phyloP scores from a whole-genome alignment of 2,888 invertebrate species.

The Tenthredo notha region DNA sequence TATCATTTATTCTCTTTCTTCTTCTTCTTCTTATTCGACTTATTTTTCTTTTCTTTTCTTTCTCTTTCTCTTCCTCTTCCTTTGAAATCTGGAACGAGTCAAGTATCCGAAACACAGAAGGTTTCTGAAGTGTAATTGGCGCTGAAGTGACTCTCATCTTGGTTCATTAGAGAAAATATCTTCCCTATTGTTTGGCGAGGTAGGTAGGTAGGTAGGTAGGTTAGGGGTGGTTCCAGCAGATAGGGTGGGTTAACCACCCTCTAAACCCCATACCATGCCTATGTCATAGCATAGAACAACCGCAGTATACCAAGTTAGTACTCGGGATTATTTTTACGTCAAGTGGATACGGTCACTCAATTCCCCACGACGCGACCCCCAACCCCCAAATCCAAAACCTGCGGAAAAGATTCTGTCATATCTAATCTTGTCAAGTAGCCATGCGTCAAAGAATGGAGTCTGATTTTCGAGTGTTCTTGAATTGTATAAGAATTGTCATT shows the following conservation, averaged over 20 bases:
- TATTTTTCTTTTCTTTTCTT: not conserved
- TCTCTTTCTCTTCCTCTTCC: no score
- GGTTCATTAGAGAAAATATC: conserved; percentile 79
- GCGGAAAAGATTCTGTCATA: conserved; percentile 75
- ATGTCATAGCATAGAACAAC: not conserved
- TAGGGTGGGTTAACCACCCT: not conserved
- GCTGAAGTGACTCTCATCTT: conserved; percentile 77
- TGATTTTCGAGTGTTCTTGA: conserved; percentile 68
- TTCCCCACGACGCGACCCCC: no score
- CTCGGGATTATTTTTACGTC: conserved; percentile 78
- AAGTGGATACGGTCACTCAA: conserved; percentile 78
- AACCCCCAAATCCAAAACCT: conserved; percentile 68
- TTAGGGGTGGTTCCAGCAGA: no score
- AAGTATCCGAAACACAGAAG: conserved; percentile 74
- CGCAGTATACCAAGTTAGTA: no score
- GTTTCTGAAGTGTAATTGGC: conserved; percentile 77
- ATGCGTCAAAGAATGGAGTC: conserved; percentile 71
- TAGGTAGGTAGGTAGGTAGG: not conserved
- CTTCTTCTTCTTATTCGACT: no score
- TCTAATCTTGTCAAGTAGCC: conserved; percentile 76
- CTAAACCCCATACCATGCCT: not conserved
- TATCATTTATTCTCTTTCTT: conserved; percentile 58
- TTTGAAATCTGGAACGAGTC: conserved; percentile 75
- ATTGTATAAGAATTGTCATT: not conserved
- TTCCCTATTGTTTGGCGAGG: conserved; percentile 74